Base-by-base conservation (phyloP, 1,140 invertebrate genomes). In the Drosophila setifemur region DNA sequence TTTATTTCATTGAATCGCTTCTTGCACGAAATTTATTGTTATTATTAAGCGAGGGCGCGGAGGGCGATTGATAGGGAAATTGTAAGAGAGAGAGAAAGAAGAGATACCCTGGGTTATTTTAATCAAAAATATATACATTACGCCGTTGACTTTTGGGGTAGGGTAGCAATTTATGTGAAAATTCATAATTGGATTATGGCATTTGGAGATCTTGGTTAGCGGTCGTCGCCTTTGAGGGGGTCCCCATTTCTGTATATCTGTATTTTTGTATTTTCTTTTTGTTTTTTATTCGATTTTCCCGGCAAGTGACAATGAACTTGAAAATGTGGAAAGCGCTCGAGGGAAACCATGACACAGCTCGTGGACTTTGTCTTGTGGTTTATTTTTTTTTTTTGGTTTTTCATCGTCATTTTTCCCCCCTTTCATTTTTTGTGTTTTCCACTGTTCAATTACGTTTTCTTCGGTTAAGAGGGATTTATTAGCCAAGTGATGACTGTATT, bases 111-210 rank as follows among this genome's bases (percentile, higher is more conserved):
- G 23, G 14, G 35, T 33, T 74, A 55, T 75, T 67, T 76, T 60
- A 57, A 73, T 71, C 68, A 63, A 52, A 47, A 72, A 40, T 57
- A 71, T 60, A 58, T 60, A 70, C 45, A 50, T 58, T 7, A 16
- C 14, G 12, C 11, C 21, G 8, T 39, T 50, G 5, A 44, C 21
- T 39, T 47, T 39, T 50, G 29, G 52, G 58, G 55, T 67, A 73
- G 78, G 42, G 61, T 82, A 70, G 40, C 74, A 86, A 85, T 85
- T 85, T 72, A 85, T 85, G 79, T 86, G 79, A 85, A 85, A 85
- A 85, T 81, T 79, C 79, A 85, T 85, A 85, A 85, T 85, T 85
- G 74, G 81, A 85, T 85, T 85, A 86, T 86, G 79, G 79, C 73
- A 73, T 73, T 82, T 73, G 67, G 50, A 77, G 73, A 47, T 79